phyloP scores from a whole-genome alignment of 2,888 invertebrate genomes.

The Neoitamus cyanurus region DNA sequence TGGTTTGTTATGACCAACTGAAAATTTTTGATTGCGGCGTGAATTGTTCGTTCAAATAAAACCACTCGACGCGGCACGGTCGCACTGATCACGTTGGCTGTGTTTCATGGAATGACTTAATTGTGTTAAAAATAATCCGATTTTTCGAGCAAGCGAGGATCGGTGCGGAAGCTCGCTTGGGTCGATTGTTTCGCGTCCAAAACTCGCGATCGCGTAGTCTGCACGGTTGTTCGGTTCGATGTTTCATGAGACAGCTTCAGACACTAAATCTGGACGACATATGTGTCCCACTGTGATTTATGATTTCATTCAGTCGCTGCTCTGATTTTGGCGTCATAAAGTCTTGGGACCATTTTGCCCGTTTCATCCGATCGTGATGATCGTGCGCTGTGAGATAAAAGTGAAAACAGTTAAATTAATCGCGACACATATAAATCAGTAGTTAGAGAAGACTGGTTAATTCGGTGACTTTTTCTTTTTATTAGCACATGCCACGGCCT shows the following conservation, averaged over 20 bases:
- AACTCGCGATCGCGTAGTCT: not conserved
- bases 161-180: not conserved
- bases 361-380: not conserved
- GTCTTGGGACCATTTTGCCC: not conserved
- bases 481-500: not conserved
- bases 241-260: not conserved
- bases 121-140: conserved; percentile 15
- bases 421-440: not conserved
- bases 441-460: conserved; percentile 11
- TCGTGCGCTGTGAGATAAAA: not conserved
- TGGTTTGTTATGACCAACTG: not conserved
- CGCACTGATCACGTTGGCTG: not conserved
- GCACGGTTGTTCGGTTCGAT: not conserved
- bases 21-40: not conserved
- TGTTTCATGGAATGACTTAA: not conserved
- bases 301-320: not conserved
- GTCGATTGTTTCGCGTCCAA: not conserved
- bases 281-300: not conserved
- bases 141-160: not conserved
- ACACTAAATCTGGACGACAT: not conserved
- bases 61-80: not conserved
- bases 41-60: not conserved
- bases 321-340: not conserved
- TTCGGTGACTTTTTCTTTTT: not conserved
- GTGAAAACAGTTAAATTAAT: conserved; percentile 17